Evolutionary conservation across 2,888 invertebrate genomes (phyloP).

Genomic region (Eucera pruinosa): DNA sequence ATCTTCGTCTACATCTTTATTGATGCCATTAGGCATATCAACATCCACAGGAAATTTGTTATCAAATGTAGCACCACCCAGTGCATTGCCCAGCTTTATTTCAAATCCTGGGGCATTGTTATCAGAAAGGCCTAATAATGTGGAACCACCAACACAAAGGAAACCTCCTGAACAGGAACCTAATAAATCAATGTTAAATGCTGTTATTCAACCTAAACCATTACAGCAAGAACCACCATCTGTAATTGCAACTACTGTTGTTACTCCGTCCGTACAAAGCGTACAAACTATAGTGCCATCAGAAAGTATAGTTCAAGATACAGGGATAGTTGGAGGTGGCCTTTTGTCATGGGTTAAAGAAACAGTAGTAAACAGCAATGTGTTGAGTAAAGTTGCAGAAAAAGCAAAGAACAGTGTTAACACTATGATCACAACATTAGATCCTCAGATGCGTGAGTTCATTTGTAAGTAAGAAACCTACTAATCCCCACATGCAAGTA

Average conservation of each 20-base stretch:
- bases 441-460: constrained; percentile 95
- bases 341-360: constrained; percentile 89
- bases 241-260: not conserved
- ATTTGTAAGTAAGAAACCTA: constrained; percentile 87
- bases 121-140: constrained; percentile 48
- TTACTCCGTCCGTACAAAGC: constrained; percentile 23
- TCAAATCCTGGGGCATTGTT: constrained; percentile 83
- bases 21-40: constrained; percentile 84
- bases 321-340: constrained; percentile 85
- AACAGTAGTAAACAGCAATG: constrained; percentile 87
- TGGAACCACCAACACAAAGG: constrained; percentile 30
- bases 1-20: constrained; percentile 82
- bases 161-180: constrained; percentile 37
- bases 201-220: constrained; percentile 26
- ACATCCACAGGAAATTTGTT: constrained; percentile 86
- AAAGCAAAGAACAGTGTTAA: constrained; percentile 93
- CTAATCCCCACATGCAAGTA: constrained; percentile 42
- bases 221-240: constrained; percentile 48
- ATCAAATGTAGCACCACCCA: constrained; percentile 89
- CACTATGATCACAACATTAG: constrained; percentile 93
- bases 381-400: constrained; percentile 89
- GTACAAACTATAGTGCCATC: constrained; percentile 40
- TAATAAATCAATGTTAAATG: constrained; percentile 41
- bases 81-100: constrained; percentile 88
- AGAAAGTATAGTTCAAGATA: constrained; percentile 49